Percentiles rank a stretch among this genome's conserved stretches.
Evolutionary conservation across 2,797 vertebrate species (phyloP).

Genomic region (Malurus leucopterus): DNA sequence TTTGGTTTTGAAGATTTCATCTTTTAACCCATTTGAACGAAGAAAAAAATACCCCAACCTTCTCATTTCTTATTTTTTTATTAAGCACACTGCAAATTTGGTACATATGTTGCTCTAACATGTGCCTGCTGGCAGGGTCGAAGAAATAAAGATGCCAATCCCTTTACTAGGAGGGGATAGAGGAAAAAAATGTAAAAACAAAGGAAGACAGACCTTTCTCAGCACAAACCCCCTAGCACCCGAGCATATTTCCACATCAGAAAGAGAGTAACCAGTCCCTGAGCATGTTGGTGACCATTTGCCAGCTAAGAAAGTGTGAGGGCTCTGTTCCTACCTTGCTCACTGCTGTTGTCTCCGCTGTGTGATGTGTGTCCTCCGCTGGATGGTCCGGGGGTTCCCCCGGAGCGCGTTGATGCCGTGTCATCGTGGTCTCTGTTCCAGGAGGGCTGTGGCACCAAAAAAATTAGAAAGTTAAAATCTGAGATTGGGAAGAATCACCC

Average conservation of each 20-base stretch:
- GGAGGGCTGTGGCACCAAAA: slow-evolving; percentile 80
- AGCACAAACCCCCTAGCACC: neutral
- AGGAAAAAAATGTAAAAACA: neutral
- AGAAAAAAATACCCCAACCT: neutral
- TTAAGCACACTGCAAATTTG: slow-evolving; percentile 36
- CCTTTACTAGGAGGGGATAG: neutral
- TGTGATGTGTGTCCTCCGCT: slow-evolving; percentile 97
- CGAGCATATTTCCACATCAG: neutral
- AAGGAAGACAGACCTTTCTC: neutral
- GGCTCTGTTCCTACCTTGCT: slow-evolving; percentile 88
- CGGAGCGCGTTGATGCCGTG: slow-evolving; percentile 94
- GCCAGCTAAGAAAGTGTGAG: slow-evolving; percentile 12
- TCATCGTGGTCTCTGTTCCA: slow-evolving; percentile 99
- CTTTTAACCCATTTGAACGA: neutral
- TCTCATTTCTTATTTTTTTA: slow-evolving; percentile 36
- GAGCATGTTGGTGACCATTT: neutral
- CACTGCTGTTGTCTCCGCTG: slow-evolving; percentile 98
- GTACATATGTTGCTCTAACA: slow-evolving; percentile 34
- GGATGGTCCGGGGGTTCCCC: slow-evolving; percentile 94
- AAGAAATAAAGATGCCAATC: slow-evolving; percentile 35
- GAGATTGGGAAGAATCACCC: neutral
- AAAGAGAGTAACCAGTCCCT: neutral
- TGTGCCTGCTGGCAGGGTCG: neutral
- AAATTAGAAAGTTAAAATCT: neutral
- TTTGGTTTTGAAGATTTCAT: slow-evolving; percentile 6